A percentile compares a stretch with the other conserved stretches of the same genome.
Conservation (phyloP, 64 coral and sea anemone genomes). For the Montipora efflorescens region DNA sequence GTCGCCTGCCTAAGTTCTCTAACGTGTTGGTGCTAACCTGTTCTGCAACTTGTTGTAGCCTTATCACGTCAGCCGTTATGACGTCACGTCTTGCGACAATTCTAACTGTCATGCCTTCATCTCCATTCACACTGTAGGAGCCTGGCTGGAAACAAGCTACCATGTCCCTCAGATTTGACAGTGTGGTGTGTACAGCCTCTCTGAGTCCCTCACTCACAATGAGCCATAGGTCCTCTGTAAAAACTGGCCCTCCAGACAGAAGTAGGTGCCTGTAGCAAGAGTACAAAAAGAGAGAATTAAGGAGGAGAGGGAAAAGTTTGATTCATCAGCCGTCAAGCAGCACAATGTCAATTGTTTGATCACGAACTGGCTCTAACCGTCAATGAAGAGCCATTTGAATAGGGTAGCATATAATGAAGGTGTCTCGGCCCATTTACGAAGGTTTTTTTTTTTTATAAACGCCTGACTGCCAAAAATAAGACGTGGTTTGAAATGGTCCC, state of each 20-base stretch:
- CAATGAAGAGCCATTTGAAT: too few species aligned
- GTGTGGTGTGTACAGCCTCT: constrained; percentile 86
- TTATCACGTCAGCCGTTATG: constrained; percentile 76
- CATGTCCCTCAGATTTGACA: constrained; percentile 89
- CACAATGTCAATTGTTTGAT: too few species aligned
- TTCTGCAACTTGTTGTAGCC: constrained; percentile 94
- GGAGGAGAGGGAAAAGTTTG: background rate
- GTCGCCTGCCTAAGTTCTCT: background rate
- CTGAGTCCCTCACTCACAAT: constrained; percentile 93
- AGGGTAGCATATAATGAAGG: too few species aligned
- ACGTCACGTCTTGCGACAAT: constrained; percentile 89
- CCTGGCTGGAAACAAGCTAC: constrained; percentile 95
- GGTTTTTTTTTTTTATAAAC: too few species aligned
- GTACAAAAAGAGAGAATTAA: background rate
- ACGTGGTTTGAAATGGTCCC: too few species aligned
- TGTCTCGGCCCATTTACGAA: too few species aligned
- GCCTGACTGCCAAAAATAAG: too few species aligned
- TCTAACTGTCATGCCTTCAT: constrained; percentile 94
- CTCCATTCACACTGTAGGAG: constrained; percentile 88
- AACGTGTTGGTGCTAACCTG: constrained; percentile 51
- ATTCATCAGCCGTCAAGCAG: background rate
- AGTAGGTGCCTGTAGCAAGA: constrained; percentile 74
- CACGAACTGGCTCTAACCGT: too few species aligned
- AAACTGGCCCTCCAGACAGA: constrained; percentile 86
- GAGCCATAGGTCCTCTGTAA: constrained; percentile 98